Base-by-base conservation (phyloP, 1,140 invertebrate species). In the Zaprionus taronus region DNA sequence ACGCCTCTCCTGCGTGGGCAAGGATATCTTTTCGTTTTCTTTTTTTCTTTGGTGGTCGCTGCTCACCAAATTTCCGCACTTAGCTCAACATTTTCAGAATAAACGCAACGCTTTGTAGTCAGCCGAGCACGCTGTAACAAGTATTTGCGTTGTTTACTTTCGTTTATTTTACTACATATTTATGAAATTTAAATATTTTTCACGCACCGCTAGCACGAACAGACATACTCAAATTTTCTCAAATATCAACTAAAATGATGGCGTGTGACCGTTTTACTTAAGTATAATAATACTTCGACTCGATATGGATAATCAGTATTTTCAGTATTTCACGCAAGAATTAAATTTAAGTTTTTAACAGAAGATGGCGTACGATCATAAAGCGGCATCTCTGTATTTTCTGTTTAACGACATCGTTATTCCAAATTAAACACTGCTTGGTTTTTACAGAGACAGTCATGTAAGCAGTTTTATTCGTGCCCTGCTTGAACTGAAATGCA, bases 1-100 rank as follows among this genome's bases (percentile, higher is more conserved):
- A 84, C 84, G 67, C 68, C 78, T 78, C 79, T 87, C 84, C 74
- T 87, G 84, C 74, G 81, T 81, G 68, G 78, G 74, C 84, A 72
- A 87, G 84, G 84, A 87, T 90, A 81, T 79, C 36, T 72, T 75
- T 69, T 66, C 63, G 38, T 69, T 58, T 68, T 53, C 28, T 26
- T 57, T 66, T 66, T 77, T 22, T 49, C 47, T 67, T 65, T 70
- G 67, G 57, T 68, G 61, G 49, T 55, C 63, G 49, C 56, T 62
- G 57, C 31, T 36, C 12, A 38, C 28, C 44, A 17, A 51, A 28
- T 34, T 14, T 20, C n/a, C 15, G 26, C 28, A 61, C 38, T 38
- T 55, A 53, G 53, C 15, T 34, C 49, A 44, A 44, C 68, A 66
- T 67, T 60, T 67, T 47, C 11, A 14, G 15, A 6, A 5, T 24